Percentiles rank a stretch among this genome's conserved stretches.
These are phyloP conservation scores for Carabus problematicus DNA, from an alignment of 2,888 invertebrate species.

Conservation along the genomic window DNA sequence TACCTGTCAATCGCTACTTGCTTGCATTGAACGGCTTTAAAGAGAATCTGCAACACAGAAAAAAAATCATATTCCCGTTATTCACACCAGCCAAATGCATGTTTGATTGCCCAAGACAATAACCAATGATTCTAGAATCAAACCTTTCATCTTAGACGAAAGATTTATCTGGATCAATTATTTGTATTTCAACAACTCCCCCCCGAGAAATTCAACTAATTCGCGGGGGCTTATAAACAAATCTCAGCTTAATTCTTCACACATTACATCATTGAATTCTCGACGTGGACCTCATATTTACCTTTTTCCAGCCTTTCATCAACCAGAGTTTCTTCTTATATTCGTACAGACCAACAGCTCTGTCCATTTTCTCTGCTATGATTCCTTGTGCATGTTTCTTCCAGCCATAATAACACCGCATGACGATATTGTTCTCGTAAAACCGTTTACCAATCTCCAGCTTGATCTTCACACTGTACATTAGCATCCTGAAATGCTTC, in stretches of 20 bases:
- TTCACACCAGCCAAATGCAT: too few relatives aligned
- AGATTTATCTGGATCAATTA: too few relatives aligned
- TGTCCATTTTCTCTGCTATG: constrained; percentile 61
- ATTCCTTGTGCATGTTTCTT: constrained; percentile 60
- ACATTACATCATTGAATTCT: too few relatives aligned
- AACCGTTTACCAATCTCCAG: constrained; percentile 47
- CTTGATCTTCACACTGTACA: constrained; percentile 55
- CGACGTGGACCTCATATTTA: too few relatives aligned
- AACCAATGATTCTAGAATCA: too few relatives aligned
- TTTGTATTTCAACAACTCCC: too few relatives aligned
- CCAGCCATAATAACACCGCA: constrained; percentile 49
- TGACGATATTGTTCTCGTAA: constrained; percentile 49
- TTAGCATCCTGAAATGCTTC: constrained; percentile 55
- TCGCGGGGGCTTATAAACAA: too few relatives aligned
- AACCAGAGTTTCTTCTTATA: constrained; percentile 60
- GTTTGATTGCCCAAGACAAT: too few relatives aligned
- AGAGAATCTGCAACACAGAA: constrained; percentile 58
- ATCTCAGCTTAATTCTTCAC: too few relatives aligned
- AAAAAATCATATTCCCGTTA: constrained; percentile 11
- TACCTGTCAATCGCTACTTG: constrained; percentile 78
- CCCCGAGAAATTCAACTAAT: too few relatives aligned
- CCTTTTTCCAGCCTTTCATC: constrained; percentile 62
- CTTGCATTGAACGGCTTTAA: constrained; percentile 62
- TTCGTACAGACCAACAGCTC: constrained; percentile 65
- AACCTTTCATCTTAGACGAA: too few relatives aligned